Evolutionary conservation across 1,140 invertebrate species (phyloP).

Genomic region (Ridgeia piscesae): DNA sequence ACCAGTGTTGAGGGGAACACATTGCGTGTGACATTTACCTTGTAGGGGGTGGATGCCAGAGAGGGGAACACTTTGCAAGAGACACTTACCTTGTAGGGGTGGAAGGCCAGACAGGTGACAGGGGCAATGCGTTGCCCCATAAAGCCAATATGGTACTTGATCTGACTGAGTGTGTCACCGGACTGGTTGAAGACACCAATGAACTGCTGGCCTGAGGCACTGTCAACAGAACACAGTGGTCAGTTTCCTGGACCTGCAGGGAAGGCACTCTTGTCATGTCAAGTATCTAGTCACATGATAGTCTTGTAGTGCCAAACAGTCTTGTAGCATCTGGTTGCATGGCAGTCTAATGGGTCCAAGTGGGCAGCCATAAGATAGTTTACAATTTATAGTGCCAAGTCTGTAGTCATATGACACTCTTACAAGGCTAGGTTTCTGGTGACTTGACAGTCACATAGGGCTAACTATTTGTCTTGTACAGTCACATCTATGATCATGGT

Average conservation of each 20-base stretch:
- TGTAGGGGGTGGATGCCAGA: background rate
- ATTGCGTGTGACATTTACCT: slow-evolving; percentile 40
- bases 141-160: slow-evolving; percentile 88
- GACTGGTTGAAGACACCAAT: slow-evolving; percentile 77
- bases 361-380: too few species aligned
- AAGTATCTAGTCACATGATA: background rate
- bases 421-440: too few species aligned
- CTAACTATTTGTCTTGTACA: too few species aligned
- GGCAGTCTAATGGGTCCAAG: too few species aligned
- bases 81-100: slow-evolving; percentile 70
- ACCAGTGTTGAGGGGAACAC: background rate
- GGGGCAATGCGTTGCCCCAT: slow-evolving; percentile 83
- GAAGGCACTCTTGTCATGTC: background rate
- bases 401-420: too few species aligned
- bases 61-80: background rate
- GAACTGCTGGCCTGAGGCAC: slow-evolving; percentile 79
- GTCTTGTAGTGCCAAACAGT: too few species aligned
- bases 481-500: too few species aligned
- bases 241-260: background rate
- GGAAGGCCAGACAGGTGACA: slow-evolving; percentile 83
- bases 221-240: slow-evolving; percentile 47
- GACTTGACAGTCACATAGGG: too few species aligned
- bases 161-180: slow-evolving; percentile 68
- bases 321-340: too few species aligned
- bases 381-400: too few species aligned